Base-by-base conservation (phyloP, 2,888 invertebrate species). In the Trichopoda pennipes region DNA sequence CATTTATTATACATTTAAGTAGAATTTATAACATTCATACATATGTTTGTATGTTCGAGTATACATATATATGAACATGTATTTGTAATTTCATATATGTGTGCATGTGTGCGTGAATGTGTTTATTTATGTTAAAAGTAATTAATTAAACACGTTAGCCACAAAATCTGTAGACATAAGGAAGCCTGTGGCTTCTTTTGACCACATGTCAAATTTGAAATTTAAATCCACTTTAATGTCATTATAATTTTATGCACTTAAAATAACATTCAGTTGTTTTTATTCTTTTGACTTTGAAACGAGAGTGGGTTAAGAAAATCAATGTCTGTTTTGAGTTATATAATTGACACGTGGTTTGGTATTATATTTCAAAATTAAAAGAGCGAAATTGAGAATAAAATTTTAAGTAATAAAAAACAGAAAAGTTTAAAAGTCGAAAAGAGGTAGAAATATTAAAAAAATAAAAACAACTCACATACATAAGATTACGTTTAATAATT, bases 141-240 rank as follows among this genome's bases (percentile, higher is more conserved):
- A 82, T 82, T 82, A 82, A 82, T 82, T 82, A 75, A 82, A 72
- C 58, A 74, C 60, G 64, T 70, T 75, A 32, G 81, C 64, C 78
- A 55, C 49, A 75, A 75, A 75, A 79, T 75, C 78, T 75, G 70
- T 64, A 79, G 66, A 79, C 75, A 79, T 75, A 75, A 82, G 66
- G 60, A 66, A 77, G 69, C 64, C 81, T 66, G 64, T 74, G 63
- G 78, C 56, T 70, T 58, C 60, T 70, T 81, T 75, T 66, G 74
- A 79, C 78, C 82, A 75, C 82, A 82, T 82, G 82, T 82, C 82
- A 75, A 61, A 55, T 72, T 56, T 82, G 78, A 75, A 82, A 82
- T 66, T 78, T 70, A 75, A 82, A 82, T 82, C 79, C 72, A 69
- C 47, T 78, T 75, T 75, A 82, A 75, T 79, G 74, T 79, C 78